Percentiles rank a stretch among this genome's conserved stretches.
These are phyloP conservation scores for Miltochrista miniata DNA, from an alignment of 2,888 invertebrate genomes.

Conservation along the genomic window DNA sequence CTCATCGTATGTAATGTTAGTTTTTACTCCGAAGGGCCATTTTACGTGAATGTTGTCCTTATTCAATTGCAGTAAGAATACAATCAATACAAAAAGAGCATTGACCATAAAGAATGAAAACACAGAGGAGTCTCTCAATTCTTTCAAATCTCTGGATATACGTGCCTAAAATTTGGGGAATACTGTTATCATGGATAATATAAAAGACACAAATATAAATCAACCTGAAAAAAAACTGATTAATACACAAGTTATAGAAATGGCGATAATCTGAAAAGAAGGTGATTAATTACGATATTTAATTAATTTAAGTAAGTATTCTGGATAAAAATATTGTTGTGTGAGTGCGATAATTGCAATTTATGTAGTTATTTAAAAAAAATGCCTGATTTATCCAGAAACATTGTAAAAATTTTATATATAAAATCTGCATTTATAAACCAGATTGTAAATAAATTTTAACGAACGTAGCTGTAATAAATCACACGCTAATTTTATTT, in stretches of 20 bases:
- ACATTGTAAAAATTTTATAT: too few relatives aligned
- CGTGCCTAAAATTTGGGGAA: conserved; percentile 90
- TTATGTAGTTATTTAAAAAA: too few relatives aligned
- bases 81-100: conserved; percentile 98
- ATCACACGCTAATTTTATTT: too few relatives aligned
- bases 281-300: too few relatives aligned
- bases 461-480: too few relatives aligned
- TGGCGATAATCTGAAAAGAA: too few relatives aligned
- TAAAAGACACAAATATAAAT: conserved; percentile 18
- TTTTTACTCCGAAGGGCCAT: conserved; percentile 98
- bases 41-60: conserved; percentile 98
- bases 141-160: conserved; percentile 95
- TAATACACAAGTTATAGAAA: conserved; percentile 21
- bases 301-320: too few relatives aligned
- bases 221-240: conserved; percentile 51
- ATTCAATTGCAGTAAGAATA: conserved; percentile 98
- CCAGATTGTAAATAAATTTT: too few relatives aligned
- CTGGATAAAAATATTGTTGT: too few relatives aligned
- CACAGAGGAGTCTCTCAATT: conserved; percentile 96
- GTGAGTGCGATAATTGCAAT: too few relatives aligned
- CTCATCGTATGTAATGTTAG: conserved; percentile 96
- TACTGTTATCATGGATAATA: conserved; percentile 47
- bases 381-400: too few relatives aligned
- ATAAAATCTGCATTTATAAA: too few relatives aligned
- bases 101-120: conserved; percentile 99